Percentiles rank a stretch among this genome's conserved stretches.
phyloP scores from a whole-genome alignment of 2,113 vertebrate species.

The Tichodroma muraria region DNA sequence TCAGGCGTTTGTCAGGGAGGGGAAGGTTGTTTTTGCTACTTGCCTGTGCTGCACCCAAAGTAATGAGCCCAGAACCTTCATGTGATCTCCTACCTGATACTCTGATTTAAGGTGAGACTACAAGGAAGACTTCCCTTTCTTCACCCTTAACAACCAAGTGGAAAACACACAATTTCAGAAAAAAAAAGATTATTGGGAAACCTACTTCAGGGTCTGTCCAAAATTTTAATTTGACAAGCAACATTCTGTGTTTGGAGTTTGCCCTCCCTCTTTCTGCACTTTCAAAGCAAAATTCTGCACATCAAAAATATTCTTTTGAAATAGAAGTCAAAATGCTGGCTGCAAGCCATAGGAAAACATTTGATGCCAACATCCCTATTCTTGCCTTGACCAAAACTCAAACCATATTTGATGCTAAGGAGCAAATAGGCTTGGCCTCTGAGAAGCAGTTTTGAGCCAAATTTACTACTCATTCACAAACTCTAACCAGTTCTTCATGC shows the following conservation, averaged over 20 bases:
- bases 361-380: neutral
- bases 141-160: neutral
- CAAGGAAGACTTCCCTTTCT: neutral
- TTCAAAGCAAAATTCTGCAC: neutral
- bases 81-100: slow-evolving; percentile 3
- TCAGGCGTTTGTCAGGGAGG: slow-evolving; percentile 8
- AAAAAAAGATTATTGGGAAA: neutral
- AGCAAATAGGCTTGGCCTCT: neutral
- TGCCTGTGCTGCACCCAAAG: slow-evolving; percentile 32
- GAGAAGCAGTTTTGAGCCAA: neutral
- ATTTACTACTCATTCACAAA: neutral
- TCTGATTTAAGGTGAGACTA: neutral
- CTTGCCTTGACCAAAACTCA: neutral
- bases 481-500: neutral
- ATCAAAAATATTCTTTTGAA: neutral
- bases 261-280: neutral
- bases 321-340: neutral
- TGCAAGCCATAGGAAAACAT: neutral
- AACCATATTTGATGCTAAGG: neutral
- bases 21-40: slow-evolving; percentile 39
- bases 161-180: neutral
- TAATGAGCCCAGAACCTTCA: slow-evolving; percentile 24
- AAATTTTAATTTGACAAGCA: neutral
- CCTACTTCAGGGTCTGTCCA: neutral
- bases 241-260: neutral